A percentile compares a stretch with the other conserved stretches of the same genome.
Evolutionary conservation across 2,797 vertebrate species (phyloP).

Genomic region (Enteromius anoplus): DNA sequence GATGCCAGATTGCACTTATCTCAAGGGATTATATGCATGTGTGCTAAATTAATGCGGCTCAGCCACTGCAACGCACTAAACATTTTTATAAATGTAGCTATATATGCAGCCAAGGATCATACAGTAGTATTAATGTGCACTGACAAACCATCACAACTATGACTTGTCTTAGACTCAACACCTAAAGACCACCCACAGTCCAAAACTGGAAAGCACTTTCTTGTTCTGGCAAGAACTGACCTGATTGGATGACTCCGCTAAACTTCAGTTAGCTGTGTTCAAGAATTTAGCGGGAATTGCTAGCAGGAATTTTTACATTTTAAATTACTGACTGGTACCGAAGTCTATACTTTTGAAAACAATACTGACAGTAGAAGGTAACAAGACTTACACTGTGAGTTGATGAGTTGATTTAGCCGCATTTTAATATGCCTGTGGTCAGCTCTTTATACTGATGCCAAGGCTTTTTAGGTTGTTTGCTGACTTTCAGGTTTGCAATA

Average conservation of each 20-base stretch:
- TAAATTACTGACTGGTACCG: not conserved
- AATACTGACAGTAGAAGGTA: not conserved
- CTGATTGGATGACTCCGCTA: not conserved
- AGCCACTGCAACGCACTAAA: not conserved
- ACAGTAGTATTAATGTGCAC: not conserved
- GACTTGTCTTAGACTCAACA: not conserved
- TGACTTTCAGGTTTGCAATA: not conserved
- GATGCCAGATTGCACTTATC: slow-evolving; percentile 32
- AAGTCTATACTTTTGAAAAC: not conserved
- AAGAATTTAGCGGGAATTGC: not conserved
- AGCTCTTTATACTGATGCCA: not conserved
- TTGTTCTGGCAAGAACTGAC: not conserved
- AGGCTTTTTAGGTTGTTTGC: not conserved
- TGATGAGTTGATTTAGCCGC: not conserved
- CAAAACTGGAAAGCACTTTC: not conserved
- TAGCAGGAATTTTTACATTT: not conserved
- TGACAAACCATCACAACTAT: not conserved
- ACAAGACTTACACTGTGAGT: too few relatives aligned
- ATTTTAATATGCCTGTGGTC: not conserved
- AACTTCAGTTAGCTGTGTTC: not conserved
- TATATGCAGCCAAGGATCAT: not conserved
- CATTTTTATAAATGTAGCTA: slow-evolving; percentile 23
- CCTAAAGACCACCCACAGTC: not conserved
- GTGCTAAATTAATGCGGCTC: slow-evolving; percentile 22
- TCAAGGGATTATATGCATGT: slow-evolving; percentile 34